Evolutionary conservation across 1,140 invertebrate genomes (phyloP), one percentile per base, ranked within the genome.

Genomic region (Cryptotermes secundus): DNA sequence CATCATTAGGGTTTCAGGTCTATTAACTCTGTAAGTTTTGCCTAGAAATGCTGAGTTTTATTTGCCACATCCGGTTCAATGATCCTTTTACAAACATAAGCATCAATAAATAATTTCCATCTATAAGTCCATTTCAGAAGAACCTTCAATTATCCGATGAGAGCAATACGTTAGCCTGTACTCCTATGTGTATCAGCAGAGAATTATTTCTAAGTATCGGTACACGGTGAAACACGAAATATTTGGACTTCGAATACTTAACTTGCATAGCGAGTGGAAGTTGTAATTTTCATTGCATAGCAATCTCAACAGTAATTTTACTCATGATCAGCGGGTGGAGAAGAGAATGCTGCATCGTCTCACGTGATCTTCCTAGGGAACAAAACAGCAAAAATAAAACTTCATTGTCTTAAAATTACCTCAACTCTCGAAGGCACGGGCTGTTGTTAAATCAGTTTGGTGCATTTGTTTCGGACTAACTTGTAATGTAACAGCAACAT

Each of bases 11-110:
- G 59, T 72, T 72, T 72, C n/a, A 72, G 59, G 59, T 72, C 59
- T 26, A 72, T 72, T 72, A 72, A 72, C 59, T n/a, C n/a, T 12
- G 59, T 72, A 31, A 6, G 31, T 72, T 72, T 31, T 72, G 45
- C 16, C n/a, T 72, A 72, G n/a, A 49, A 49, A 22, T 49, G 19
- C 45, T n/a, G n/a, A 72, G 59, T 72, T 31, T 72, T 72, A 72
- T n/a, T 72, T n/a, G 14, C n/a, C 59, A 72, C 59, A 72, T 72
- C 59, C 26, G 59, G 59, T 72, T 72, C 59, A 72, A 31, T 72
- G 59, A 72, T n/a, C 59, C 59, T 72, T n/a, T 72, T n/a, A 9
- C 7, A 26, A 72, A 31, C 59, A 72, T 31, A 72, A 19, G 45
- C 45, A 19, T 49, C 14, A 49, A 49, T 7, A 72, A 72, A 31